These are phyloP conservation scores for Piaya cayana DNA, from an alignment of 2,113 vertebrate species.

Conservation along the genomic window DNA sequence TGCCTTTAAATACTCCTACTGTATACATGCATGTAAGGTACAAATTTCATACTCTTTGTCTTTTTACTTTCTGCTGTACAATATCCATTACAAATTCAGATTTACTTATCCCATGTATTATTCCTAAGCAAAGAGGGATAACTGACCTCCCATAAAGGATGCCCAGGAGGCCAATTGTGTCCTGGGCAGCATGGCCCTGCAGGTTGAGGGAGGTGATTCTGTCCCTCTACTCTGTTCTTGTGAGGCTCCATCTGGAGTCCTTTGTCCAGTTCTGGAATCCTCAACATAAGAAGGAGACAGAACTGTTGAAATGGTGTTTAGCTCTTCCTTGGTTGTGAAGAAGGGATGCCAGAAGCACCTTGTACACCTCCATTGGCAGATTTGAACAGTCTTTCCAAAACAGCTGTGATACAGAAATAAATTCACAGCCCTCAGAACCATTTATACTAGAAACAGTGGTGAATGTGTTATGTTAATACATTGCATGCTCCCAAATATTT, in stretches of 20 bases:
- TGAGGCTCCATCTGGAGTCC: too few relatives aligned
- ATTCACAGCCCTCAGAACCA: not conserved
- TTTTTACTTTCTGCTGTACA: not conserved
- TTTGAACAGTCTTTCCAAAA: not conserved
- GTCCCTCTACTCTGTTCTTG: too few relatives aligned
- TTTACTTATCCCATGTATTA: not conserved
- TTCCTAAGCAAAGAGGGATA: not conserved
- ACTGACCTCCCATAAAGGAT: not conserved
- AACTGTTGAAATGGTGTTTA: not conserved
- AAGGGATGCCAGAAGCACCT: rapidly evolving
- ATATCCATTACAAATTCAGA: not conserved
- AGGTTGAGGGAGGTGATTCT: too few relatives aligned
- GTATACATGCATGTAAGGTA: not conserved
- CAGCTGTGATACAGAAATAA: not conserved
- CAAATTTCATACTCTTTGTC: not conserved
- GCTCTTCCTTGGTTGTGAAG: not conserved
- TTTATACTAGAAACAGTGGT: not conserved
- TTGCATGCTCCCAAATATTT: not conserved
- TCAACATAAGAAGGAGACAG: too few relatives aligned
- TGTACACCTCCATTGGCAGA: rapidly evolving
- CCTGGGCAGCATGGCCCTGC: too few relatives aligned
- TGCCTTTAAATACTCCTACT: not conserved
- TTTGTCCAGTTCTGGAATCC: too few relatives aligned
- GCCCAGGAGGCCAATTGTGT: too few relatives aligned
- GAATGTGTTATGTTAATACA: not conserved